Base-by-base conservation (phyloP, 2,888 invertebrate species). In the Crossocerus cetratus region DNA sequence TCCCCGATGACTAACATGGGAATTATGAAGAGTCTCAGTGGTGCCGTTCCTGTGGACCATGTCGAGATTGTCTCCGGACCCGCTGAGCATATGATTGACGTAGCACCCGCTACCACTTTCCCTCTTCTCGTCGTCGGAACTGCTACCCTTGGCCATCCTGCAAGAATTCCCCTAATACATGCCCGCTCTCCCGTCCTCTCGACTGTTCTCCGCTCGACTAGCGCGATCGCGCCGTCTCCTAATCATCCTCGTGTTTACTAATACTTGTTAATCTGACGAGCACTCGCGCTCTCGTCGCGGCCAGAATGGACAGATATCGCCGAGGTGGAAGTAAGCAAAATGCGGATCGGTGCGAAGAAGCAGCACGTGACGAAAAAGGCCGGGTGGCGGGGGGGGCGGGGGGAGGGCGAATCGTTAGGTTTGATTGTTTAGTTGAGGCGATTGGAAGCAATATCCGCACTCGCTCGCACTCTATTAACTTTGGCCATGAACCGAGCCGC, bases 1-100 rank as follows among this genome's bases (percentile, higher is more conserved):
- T 67, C 91, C 92, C 63, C 89, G 89, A 74, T 91, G 90, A 42
- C 86, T 87, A 68, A 89, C 91, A 60, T 83, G 82, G 1, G 84
- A 83, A 58, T 64, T 76, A 16, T 74, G 75, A 55, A 81, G 66
- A 43, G 65, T 80, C n/a, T 80, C 78, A 8, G 5, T 32, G 2
- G 84, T 77, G 13, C 77, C 81, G 62, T 85, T 86, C 13, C 84
- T 61, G 54, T 83, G 76, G 16, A 63, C 69, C 44, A 84, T 74
- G 55, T 87, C 83, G 64, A 89, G 69, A 49, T 82, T 86, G 55
- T 74, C 83, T 20, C 74, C 79, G 1, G 88, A 88, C 44, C 74
- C 84, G 65, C 77, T 86, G 54, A 89, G 76, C 3, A 77, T 88
- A 66, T 86, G 85, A 71, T 89, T 89, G 3, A 89, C 80, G 74